Conservation (phyloP, 2,888 invertebrate species). For the Helicoverpa assulta region DNA sequence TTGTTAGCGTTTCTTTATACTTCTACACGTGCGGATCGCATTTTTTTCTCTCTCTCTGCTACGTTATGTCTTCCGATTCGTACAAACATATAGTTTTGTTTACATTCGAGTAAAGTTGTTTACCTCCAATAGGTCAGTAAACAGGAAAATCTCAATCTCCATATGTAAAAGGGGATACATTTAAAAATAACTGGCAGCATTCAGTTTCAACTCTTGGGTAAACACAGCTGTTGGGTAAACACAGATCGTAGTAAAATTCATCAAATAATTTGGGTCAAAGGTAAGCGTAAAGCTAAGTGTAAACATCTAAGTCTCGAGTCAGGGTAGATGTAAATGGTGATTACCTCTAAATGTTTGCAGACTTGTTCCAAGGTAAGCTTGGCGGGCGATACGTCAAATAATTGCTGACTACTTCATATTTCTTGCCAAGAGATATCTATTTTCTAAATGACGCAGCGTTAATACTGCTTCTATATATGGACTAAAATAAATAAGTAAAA, state of each 20-base stretch:
- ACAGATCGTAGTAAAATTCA: constrained; percentile 37
- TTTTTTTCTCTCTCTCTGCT: neutral
- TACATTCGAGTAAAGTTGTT: constrained; percentile 44
- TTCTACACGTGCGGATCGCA: neutral
- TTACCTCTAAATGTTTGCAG: constrained; percentile 23
- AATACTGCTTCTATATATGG: neutral
- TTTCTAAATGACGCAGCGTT: neutral
- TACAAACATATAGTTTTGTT: constrained; percentile 32
- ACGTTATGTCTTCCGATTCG: constrained; percentile 20
- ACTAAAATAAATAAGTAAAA: neutral
- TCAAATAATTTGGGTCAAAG: constrained; percentile 22
- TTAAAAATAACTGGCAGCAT: neutral
- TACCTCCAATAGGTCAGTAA: constrained; percentile 32
- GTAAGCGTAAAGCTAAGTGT: neutral
- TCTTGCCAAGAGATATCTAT: neutral
- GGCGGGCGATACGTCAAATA: neutral
- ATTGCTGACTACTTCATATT: neutral
- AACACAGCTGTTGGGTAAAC: constrained; percentile 38
- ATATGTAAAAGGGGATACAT: neutral
- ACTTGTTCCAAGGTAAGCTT: neutral
- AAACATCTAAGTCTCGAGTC: constrained; percentile 13
- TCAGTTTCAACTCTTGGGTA: constrained; percentile 12
- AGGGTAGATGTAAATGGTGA: constrained; percentile 1
- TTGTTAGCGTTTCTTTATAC: neutral
- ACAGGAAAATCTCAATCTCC: constrained; percentile 44